Base-by-base conservation (phyloP, 2,797 vertebrate genomes). In the Cynodonichthys magdalenae region DNA sequence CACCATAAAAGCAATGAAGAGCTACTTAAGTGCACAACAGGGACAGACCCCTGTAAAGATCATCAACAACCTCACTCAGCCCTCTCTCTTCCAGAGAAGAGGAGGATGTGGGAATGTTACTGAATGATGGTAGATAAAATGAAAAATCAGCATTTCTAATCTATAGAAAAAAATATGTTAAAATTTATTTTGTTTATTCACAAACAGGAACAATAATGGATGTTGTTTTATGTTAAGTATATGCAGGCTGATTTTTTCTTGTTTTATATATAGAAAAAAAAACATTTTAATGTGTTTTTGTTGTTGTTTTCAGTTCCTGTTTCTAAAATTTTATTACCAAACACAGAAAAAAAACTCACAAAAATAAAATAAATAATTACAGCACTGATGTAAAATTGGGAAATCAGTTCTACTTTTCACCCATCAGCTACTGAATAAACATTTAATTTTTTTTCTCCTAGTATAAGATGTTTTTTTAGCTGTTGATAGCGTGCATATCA, bases 1-100 rank as follows among this genome's bases (percentile, higher is more conserved):
- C 66, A 36, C 87, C 82, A 83, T 92, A 91, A 91, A 90, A 91
- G 87, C 89, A 90, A 90, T 88, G 85, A 91, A 82, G 82, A 88
- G 84, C 85, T 86, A 89, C 79, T 89, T 85, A 90, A 90, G 84
- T 86, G 82, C 79, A 87, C 87, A 88, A 89, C 84, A 78, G 88
- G 83, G 85, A 89, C 82, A 81, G 68, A 73, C 61, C 61, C 79
- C 85, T 77, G 83, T 88, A 84, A 89, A 89, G 87, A 90, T 75
- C 87, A 89, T 86, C 83, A 83, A 79, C 82, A 79, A 83, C 72
- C 77, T 42, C 75, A 59, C 53, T 57, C 69, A 67, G 75, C 73
- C 73, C 79, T 71, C 67, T 65, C 58, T 73, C 56, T 69, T 83
- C 59, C 27, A 49, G 53, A 72, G 67, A 46, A 45, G 69, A 66